Evolutionary conservation across 2,797 vertebrate species (phyloP).

Genomic region (Gallinago solitaria): DNA sequence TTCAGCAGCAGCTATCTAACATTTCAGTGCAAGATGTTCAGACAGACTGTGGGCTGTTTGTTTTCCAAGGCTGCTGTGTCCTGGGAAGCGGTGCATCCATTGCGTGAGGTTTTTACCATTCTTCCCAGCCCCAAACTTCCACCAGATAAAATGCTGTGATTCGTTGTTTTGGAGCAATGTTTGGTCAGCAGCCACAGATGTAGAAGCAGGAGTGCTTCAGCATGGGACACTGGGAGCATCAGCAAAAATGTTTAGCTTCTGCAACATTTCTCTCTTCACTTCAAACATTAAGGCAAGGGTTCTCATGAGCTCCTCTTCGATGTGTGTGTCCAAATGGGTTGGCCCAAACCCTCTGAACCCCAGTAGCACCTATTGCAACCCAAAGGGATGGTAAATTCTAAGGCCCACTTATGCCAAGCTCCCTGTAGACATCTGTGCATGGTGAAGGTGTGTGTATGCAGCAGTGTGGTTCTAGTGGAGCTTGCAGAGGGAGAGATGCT

Average conservation of each 20-base stretch:
- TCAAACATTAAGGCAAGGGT: background rate
- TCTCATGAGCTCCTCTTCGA: fast-evolving
- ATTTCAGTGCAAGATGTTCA: background rate
- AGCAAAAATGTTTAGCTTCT: background rate
- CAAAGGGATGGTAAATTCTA: background rate
- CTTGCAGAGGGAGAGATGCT: background rate
- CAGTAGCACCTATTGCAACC: fast-evolving
- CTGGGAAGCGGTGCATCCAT: background rate
- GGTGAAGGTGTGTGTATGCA: fast-evolving
- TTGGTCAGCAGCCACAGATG: background rate
- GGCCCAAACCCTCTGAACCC: background rate
- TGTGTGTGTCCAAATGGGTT: fast-evolving
- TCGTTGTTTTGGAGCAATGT: background rate
- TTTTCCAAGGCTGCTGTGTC: background rate
- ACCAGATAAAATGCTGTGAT: background rate
- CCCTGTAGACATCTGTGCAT: fast-evolving
- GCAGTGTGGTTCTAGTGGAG: fast-evolving
- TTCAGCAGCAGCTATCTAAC: background rate
- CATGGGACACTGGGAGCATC: background rate
- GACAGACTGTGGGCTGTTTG: background rate
- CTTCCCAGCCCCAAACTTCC: background rate
- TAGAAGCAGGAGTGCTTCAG: background rate
- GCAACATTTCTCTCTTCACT: background rate
- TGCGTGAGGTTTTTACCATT: fast-evolving
- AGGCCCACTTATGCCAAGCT: too few species aligned